Conservation (phyloP, 2,113 vertebrate genomes). For the Noturus placidus region DNA sequence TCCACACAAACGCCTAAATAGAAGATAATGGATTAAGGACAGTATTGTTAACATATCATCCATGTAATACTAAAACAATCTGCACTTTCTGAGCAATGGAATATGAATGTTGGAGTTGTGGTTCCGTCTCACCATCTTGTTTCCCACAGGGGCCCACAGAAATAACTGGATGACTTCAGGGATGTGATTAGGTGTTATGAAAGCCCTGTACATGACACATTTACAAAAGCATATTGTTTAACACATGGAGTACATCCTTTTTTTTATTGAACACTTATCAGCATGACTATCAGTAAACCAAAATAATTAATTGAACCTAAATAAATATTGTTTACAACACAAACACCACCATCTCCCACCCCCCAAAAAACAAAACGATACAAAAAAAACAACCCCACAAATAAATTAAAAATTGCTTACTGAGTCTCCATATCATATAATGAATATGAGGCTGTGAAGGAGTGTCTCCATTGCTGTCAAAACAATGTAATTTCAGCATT, state of each 20-base stretch:
- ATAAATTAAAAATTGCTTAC: conserved; percentile 70
- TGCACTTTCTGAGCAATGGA: not conserved
- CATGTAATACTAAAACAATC: not conserved
- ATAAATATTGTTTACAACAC: not conserved
- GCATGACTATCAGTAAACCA: not conserved
- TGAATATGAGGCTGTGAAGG: conserved; percentile 87
- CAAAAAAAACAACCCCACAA: not conserved
- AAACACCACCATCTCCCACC: no score
- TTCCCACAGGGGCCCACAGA: conserved; percentile 82
- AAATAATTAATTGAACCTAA: not conserved
- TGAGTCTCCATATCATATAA: conserved; percentile 79
- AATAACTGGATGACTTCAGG: conserved; percentile 85
- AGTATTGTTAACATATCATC: not conserved
- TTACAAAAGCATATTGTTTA: not conserved
- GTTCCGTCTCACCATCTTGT: conserved; percentile 81
- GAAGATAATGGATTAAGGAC: not conserved
- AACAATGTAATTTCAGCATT: conserved; percentile 30
- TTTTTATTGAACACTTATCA: not conserved
- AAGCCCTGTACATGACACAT: conserved; percentile 73
- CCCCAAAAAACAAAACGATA: no score
- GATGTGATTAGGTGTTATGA: conserved; percentile 77
- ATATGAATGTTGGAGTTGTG: not conserved
- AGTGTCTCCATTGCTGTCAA: conserved; percentile 91
- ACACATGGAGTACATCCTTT: not conserved
- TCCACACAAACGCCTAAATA: conserved; percentile 83